Base-by-base conservation (phyloP, 2,797 vertebrate species). In the Mormyrops boulengeri region DNA sequence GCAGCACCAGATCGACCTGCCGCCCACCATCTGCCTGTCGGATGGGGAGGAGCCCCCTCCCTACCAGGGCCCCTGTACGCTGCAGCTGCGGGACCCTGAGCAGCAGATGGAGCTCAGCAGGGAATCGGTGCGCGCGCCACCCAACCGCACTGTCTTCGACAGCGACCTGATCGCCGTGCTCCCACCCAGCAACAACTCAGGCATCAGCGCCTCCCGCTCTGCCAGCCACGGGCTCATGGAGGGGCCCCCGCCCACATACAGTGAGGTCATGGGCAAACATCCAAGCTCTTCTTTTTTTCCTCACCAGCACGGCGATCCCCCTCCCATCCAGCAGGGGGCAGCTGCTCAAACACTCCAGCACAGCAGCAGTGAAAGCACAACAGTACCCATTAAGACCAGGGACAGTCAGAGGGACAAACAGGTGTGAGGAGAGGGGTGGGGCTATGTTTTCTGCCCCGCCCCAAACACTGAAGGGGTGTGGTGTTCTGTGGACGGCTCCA, bases 121-220 rank as follows among this genome's bases (percentile, higher is more conserved):
- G 4, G 96, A 97, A 88, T 97, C 97, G 0, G 97, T 98, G 66
- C 94, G 97, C 0, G 97, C 97, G 0, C 97, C 97, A n/a, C 97
- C 97, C 0, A 98, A 98, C 94, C 95, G 97, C 94, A 98, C 97
- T 93, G 95, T 98, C 94, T 97, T 97, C n/a, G 97, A 98, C 94
- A 97, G 96, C 89, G 97, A 98, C 95, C 95, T 97, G 93, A 96
- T 96, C 91, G 96, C 96, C 90, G 88, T 95, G 89, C 94, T 96
- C 0, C 96, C 96, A 12, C 96, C 97, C 6, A 97, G 97, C 96
- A 97, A 96, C 94, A 96, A 97, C 91, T 96, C 96, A 86, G 97
- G 97, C 92, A 95, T 97, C 91, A 96, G 96, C 89, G 96, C 96
- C 92, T 95, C 95, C 92, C 96, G 94, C 93, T 95, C 95, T 49